Evolutionary conservation across 2,797 vertebrate species (phyloP).

Genomic region (Aplochiton taeniatus): DNA sequence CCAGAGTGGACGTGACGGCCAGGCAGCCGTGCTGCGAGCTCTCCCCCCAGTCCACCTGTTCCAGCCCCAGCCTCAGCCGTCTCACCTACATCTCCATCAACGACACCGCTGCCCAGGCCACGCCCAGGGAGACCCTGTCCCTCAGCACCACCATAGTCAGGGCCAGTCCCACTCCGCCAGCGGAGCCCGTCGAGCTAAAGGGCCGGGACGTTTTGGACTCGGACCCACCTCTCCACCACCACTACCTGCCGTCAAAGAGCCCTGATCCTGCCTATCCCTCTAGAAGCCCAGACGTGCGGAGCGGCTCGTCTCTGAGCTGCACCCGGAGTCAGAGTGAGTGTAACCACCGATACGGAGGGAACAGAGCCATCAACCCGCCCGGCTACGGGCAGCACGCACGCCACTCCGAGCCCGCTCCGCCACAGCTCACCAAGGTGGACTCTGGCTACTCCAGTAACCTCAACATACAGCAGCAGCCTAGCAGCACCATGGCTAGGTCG

Average conservation of each 20-base stretch:
- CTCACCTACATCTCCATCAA: slow-evolving; percentile 88
- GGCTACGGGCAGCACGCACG: slow-evolving; percentile 38
- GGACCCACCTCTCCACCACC: slow-evolving; percentile 14
- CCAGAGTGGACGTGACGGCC: slow-evolving; percentile 38
- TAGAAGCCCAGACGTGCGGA: slow-evolving; percentile 16
- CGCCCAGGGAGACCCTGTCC: slow-evolving; percentile 73
- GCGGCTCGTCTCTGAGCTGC: slow-evolving; percentile 51
- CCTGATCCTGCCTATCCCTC: slow-evolving; percentile 29
- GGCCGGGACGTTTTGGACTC: neutral
- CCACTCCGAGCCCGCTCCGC: slow-evolving; percentile 40
- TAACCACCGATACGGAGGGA: slow-evolving; percentile 36
- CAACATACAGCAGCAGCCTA: slow-evolving; percentile 67
- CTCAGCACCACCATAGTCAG: slow-evolving; percentile 91
- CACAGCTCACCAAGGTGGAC: slow-evolving; percentile 66
- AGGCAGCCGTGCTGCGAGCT: slow-evolving; percentile 51
- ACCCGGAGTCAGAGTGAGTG: slow-evolving; percentile 66
- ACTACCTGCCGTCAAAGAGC: slow-evolving; percentile 45
- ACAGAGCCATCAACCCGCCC: slow-evolving; percentile 23
- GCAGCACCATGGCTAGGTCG: slow-evolving; percentile 38
- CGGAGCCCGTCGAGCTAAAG: slow-evolving; percentile 61
- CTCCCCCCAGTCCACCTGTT: slow-evolving; percentile 72
- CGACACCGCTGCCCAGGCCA: slow-evolving; percentile 68
- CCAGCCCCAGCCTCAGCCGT: slow-evolving; percentile 82
- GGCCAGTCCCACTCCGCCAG: slow-evolving; percentile 82
- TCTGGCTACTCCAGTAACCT: slow-evolving; percentile 76